Evolutionary conservation across 2,888 invertebrate genomes (phyloP), one percentile per base, ranked within the genome.

Genomic region (Drosophila dives): DNA sequence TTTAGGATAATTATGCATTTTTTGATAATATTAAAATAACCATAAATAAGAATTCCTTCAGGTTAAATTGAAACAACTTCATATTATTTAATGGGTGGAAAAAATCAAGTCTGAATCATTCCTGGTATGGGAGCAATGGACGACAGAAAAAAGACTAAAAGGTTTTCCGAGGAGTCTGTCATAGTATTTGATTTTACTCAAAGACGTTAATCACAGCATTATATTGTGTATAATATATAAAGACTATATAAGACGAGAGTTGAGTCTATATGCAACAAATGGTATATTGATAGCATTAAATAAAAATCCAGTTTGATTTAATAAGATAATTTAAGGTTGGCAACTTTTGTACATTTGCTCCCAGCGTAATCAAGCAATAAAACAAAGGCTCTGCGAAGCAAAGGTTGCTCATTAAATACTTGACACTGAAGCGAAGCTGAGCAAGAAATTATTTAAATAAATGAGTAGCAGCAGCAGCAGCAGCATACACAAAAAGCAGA

Each of bases 361-460:
- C 51, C 64, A 70, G 49, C 61, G 56, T 58, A 71, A 75, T 70
- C 42, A 51, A 58, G 51, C 32, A 53, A 48, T 55, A 34, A 60
- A 60, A 60, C 48, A 64, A 40, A 42, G 29, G 11, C 17, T 8
- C 33, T 32, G 33, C 60, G 48, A 63, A 53, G 72, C 80, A 69
- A 76, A 76, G 80, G 76, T 72, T 67, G 34, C 77, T 72, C 68
- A 75, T 77, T 72, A 79, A 77, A 67, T 79, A 75, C 67, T 79
- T 67, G 75, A 64, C 79, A 79, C 69, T 76, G 76, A 72, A 63
- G 75, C 67, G 55, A 36, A 29, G 59, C 64, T 51, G 49, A 75
- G 64, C 55, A 77, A 77, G 71, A 83, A 86, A 80, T 80, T 78
- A 86, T 81, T 81, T n/a, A 81, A 81, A 83, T 84, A 83, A 83